phyloP scores from a whole-genome alignment of 1,140 invertebrate species.

The Steinernema khuongi region DNA sequence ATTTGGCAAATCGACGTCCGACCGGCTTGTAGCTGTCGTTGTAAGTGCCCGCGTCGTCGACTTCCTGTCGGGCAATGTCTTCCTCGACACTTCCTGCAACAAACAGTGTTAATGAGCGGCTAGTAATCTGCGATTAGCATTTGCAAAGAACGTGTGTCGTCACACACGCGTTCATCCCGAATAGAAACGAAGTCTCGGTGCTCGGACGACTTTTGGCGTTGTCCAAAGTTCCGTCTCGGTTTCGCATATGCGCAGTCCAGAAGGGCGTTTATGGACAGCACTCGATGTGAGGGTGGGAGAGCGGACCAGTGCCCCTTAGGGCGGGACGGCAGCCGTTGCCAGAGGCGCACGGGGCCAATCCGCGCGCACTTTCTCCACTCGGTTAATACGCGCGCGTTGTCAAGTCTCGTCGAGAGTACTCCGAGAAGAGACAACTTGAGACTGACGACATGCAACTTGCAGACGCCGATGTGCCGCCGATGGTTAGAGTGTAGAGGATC shows the following conservation, averaged over 20 bases:
- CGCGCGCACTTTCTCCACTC: constrained; percentile 14
- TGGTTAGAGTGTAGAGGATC: constrained; percentile 10
- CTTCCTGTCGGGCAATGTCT: no score
- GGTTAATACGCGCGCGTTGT: constrained; percentile 16
- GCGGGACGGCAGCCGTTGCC: constrained; percentile 1
- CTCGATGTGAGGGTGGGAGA: constrained; percentile 14
- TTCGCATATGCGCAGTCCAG: constrained; percentile 6
- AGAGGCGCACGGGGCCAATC: constrained; percentile 14
- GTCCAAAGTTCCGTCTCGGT: constrained; percentile 1
- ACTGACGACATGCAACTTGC: constrained; percentile 10
- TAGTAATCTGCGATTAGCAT: no score
- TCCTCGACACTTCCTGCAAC: no score
- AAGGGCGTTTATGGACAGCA: constrained; percentile 13
- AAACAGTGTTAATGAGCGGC: no score
- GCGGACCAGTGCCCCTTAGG: constrained; percentile 13
- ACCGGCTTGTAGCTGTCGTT: background rate
- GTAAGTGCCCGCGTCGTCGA: no score
- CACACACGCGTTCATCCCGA: no score
- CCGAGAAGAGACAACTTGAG: background rate
- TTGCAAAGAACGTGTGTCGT: no score
- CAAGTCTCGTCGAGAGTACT: constrained; percentile 12
- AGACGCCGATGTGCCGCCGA: background rate
- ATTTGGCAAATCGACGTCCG: no score
- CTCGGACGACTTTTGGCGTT: background rate
- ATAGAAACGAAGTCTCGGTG: no score